These are phyloP conservation scores for Spodoptera frugiperda DNA, from an alignment of 1,140 invertebrate species.

Conservation along the genomic window DNA sequence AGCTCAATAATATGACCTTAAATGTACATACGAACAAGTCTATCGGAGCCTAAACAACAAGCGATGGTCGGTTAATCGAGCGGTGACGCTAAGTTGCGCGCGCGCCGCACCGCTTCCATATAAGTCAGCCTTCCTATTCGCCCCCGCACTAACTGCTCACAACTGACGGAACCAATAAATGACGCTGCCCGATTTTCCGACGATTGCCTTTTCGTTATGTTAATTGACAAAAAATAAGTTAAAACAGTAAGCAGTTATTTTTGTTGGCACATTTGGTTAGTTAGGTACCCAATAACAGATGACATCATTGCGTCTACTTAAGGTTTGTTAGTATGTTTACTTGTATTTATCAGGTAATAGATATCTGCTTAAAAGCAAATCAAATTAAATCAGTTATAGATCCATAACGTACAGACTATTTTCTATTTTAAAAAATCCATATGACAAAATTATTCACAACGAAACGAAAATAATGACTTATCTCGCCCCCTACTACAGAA, in stretches of 20 bases:
- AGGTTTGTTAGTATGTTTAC: background rate
- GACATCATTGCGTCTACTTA: conserved; percentile 7
- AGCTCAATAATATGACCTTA: conserved; percentile 76
- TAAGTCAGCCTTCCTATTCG: conserved; percentile 80
- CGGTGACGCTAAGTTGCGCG: conserved; percentile 74
- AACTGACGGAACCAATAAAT: conserved; percentile 62
- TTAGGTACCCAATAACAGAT: conserved; percentile 1
- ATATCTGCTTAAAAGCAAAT: too few relatives aligned
- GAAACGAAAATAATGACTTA: too few relatives aligned
- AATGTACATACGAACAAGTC: conserved; percentile 69
- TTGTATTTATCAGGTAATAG: background rate
- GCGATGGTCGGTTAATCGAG: conserved; percentile 69
- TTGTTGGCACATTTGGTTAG: conserved; percentile 21
- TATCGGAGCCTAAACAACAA: conserved; percentile 71
- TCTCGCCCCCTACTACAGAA: too few relatives aligned
- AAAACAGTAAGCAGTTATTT: conserved; percentile 26
- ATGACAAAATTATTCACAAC: too few relatives aligned
- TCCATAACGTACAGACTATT: too few relatives aligned
- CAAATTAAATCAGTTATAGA: too few relatives aligned
- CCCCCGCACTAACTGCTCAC: conserved; percentile 68
- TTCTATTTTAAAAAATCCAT: too few relatives aligned
- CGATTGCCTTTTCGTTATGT: conserved; percentile 57
- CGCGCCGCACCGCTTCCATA: conserved; percentile 70
- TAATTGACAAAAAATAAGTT: conserved; percentile 53
- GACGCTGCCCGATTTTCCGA: conserved; percentile 58